A percentile compares a stretch with the other conserved stretches of the same genome.
Evolutionary conservation across 2,888 invertebrate species (phyloP).

Genomic region (Dryocosmus kuriphilus): DNA sequence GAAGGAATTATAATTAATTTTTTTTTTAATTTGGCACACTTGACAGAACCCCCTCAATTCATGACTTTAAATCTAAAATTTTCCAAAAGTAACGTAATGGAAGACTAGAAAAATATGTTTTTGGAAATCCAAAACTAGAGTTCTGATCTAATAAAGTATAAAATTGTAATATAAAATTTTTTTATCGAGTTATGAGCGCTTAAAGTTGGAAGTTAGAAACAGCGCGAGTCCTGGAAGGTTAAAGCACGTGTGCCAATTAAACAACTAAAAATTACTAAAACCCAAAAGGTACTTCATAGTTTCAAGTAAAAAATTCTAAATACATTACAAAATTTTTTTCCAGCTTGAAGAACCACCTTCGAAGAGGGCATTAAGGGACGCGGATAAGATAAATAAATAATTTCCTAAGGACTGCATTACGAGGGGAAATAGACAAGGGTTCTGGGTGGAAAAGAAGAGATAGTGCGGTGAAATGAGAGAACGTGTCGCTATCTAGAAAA

Average conservation of each 20-base stretch:
- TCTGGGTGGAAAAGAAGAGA: slow-evolving; percentile 58
- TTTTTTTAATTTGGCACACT: not conserved
- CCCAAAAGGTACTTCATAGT: not conserved
- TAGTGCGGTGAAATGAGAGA: slow-evolving; percentile 62
- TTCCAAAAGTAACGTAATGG: no score
- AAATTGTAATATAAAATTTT: no score
- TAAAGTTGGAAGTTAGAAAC: no score
- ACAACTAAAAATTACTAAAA: not conserved
- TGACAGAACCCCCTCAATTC: no score
- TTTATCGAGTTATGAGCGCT: no score
- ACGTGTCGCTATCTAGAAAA: slow-evolving; percentile 56
- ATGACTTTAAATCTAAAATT: no score
- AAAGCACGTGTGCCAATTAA: not conserved
- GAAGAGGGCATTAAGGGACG: slow-evolving; percentile 75
- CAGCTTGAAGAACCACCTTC: slow-evolving; percentile 76
- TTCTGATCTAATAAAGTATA: no score
- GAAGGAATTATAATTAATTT: no score
- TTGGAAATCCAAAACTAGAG: no score
- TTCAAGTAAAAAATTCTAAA: not conserved
- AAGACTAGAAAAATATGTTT: no score
- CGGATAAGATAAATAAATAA: slow-evolving; percentile 76
- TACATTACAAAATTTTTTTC: slow-evolving; percentile 49
- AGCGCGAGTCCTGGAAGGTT: no score
- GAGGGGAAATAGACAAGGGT: slow-evolving; percentile 40
- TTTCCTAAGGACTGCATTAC: slow-evolving; percentile 64